Evolutionary conservation across 92 coral and sea anemone species (phyloP).

Genomic region (Paragorgia papillata): DNA sequence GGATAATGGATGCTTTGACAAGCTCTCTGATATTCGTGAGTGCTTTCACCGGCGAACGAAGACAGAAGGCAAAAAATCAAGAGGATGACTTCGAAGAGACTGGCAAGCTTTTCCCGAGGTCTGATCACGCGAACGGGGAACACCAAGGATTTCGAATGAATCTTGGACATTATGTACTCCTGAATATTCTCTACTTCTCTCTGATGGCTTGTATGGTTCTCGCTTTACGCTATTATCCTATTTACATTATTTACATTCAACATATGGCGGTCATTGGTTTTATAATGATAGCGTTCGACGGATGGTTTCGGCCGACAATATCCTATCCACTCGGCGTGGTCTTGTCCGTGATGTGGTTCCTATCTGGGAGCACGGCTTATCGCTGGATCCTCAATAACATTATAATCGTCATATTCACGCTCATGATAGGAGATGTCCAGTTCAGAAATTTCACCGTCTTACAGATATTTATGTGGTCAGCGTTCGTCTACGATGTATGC

Average conservation of each 20-base stretch:
- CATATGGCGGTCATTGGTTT: slow-evolving; percentile 83
- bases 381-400: slow-evolving; percentile 91
- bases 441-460: slow-evolving; percentile 89
- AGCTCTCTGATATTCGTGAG: slow-evolving; percentile 78
- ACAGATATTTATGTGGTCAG: slow-evolving; percentile 97
- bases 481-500: slow-evolving; percentile 88
- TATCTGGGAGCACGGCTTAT: slow-evolving; percentile 68
- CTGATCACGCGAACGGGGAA: neutral
- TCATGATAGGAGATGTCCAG: slow-evolving; percentile 86
- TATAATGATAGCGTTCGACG: slow-evolving; percentile 75
- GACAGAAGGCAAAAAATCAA: slow-evolving; percentile 38
- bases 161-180: slow-evolving; percentile 60
- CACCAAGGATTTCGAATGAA: slow-evolving; percentile 54
- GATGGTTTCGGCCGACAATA: slow-evolving; percentile 73
- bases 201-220: slow-evolving; percentile 80
- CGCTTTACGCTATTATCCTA: slow-evolving; percentile 74
- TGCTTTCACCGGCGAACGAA: slow-evolving; percentile 79
- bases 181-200: slow-evolving; percentile 77
- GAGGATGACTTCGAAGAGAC: neutral
- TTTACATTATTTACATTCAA: slow-evolving; percentile 73
- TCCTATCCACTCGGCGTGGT: slow-evolving; percentile 69
- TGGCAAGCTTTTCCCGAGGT: neutral
- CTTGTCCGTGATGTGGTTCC: slow-evolving; percentile 69
- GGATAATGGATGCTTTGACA: slow-evolving; percentile 90
- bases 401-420: slow-evolving; percentile 87